Evolutionary conservation across 1,140 invertebrate genomes (phyloP), one percentile per base, ranked within the genome.

Genomic region (Drosophila nigromelanica): DNA sequence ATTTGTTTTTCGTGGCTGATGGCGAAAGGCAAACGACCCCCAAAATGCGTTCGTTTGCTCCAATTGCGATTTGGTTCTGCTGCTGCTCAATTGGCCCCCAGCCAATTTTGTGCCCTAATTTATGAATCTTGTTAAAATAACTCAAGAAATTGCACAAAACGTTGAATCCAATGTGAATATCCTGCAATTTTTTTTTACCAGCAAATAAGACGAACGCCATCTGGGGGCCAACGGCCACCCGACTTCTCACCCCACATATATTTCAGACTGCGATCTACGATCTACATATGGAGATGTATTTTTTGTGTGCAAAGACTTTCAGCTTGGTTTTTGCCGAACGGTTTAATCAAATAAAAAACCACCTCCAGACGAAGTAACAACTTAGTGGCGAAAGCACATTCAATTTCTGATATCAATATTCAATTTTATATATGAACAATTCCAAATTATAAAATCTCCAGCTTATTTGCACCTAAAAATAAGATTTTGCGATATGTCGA

Each of bases 81-180:
- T 15, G 37, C 15, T 43, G 48, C 8, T 51, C 55, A 47, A 27
- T 63, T 71, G 68, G 68, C 68, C 14, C 18, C 52, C n/a, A n/a
- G 68, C 68, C 68, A 71, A 51, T 51, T 66, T 56, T 14, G n/a
- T 58, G 68, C 61, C 68, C 52, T 51, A 71, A 71, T 66, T 71
- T 58, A 71, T 66, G 43, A 21, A 56, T 56, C 47, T 63, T 55
- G 45, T 55, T 48, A 33, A 33, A 55, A 24, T 48, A 64, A 62
- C 61, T 43, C 60, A 61, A 51, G 27, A 68, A 68, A 60, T 61
- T 43, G 50, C 37, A 50, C 56, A 15, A 68, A 63, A 27, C 33
- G 11, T 42, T 30, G 10, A n/a, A n/a, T 55, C 18, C 11, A 48
- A 48, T 55, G 59, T 61, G 64, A 61, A 61, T 52, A 52, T 52